Conservation (phyloP, 2,888 invertebrate genomes). For the Calameuta idolon region DNA sequence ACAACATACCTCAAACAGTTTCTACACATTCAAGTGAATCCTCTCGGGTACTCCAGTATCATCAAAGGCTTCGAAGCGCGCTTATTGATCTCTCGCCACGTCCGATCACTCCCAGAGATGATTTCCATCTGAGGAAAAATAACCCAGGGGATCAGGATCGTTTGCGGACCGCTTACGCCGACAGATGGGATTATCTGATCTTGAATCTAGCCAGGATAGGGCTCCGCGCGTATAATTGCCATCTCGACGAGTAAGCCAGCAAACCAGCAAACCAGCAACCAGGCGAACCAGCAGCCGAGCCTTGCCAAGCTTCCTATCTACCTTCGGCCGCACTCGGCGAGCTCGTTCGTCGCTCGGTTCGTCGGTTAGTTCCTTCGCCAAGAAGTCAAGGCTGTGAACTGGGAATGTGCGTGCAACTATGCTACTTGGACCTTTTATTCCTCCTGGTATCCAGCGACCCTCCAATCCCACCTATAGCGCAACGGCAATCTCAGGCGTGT, state of each 20-base stretch:
- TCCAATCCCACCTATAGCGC: constrained; percentile 9
- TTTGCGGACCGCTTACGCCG: constrained; percentile 60
- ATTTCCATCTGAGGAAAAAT: constrained; percentile 2
- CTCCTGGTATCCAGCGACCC: constrained; percentile 45
- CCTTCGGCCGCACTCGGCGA: constrained; percentile 15
- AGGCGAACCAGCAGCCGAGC: constrained; percentile 15
- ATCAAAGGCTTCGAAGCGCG: too few species aligned
- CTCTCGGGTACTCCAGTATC: too few species aligned
- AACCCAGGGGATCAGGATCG: constrained; percentile 42
- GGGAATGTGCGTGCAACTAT: constrained; percentile 65
- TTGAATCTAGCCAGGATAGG: constrained; percentile 61
- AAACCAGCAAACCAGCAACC: constrained; percentile 27
- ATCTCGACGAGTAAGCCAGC: constrained; percentile 33
- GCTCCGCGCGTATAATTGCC: constrained; percentile 63
- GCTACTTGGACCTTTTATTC: constrained; percentile 51
- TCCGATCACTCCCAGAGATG: not conserved
- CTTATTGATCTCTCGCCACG: too few species aligned
- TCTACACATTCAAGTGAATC: not conserved
- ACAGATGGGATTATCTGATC: constrained; percentile 64
- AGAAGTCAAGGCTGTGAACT: constrained; percentile 62
- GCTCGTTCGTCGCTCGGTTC: constrained; percentile 18
- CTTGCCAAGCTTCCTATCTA: constrained; percentile 24
- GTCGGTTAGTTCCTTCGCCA: constrained; percentile 27
- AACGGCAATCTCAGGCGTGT: not conserved
- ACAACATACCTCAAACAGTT: not conserved